Conservation (phyloP, 2,113 vertebrate species). For the Deroptyus accipitrinus region DNA sequence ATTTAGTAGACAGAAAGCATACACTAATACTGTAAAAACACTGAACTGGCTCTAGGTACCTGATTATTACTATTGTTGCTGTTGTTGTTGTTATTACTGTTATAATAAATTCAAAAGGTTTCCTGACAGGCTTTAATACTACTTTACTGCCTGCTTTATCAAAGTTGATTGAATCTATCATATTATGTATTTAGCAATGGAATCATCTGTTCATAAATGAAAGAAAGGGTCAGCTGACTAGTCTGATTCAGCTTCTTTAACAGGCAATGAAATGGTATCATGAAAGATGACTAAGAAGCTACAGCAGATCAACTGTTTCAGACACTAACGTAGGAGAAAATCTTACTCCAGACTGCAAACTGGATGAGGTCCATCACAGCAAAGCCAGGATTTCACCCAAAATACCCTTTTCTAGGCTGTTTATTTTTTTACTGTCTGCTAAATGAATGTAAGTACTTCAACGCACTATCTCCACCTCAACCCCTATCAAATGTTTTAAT, state of each 20-base stretch:
- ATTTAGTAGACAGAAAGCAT: background rate
- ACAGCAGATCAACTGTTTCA: background rate
- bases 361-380: background rate
- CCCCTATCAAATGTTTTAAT: background rate
- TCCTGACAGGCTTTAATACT: background rate
- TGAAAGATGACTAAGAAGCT: constrained; percentile 4
- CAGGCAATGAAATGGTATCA: background rate
- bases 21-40: background rate
- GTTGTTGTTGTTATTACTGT: background rate
- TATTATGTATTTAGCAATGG: background rate
- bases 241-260: background rate
- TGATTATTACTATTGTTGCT: background rate
- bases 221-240: background rate
- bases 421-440: background rate
- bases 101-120: background rate
- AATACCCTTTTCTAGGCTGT: background rate
- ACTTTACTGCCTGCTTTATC: background rate
- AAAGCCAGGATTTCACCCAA: background rate
- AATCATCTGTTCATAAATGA: background rate
- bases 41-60: background rate
- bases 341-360: background rate
- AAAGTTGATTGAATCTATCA: background rate
- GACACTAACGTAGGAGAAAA: background rate
- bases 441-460: background rate
- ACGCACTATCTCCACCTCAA: background rate